phyloP scores from a whole-genome alignment of 2,888 invertebrate genomes.

The Eupithecia dodoneata region DNA sequence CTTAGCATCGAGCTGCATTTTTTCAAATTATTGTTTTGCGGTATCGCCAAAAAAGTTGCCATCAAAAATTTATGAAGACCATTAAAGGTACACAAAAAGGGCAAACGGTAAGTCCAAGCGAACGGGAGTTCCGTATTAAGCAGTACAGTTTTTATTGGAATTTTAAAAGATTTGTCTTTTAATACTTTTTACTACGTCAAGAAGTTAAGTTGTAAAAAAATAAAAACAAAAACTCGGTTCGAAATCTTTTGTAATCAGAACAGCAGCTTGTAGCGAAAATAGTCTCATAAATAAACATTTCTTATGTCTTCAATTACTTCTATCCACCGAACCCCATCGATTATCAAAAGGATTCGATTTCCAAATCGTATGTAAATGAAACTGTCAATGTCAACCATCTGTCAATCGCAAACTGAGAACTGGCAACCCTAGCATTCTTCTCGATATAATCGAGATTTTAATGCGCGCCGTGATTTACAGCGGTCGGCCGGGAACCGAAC shows the following conservation, averaged over 20 bases:
- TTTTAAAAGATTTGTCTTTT: constrained; percentile 9
- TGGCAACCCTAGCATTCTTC: constrained; percentile 37
- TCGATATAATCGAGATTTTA: constrained; percentile 77
- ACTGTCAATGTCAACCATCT: constrained; percentile 26
- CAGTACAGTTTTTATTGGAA: constrained; percentile 42
- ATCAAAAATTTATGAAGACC: constrained; percentile 80
- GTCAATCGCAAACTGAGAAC: constrained; percentile 30
- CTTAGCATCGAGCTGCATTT: constrained; percentile 17
- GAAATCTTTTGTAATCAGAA: background rate
- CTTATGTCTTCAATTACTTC: background rate
- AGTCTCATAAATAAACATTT: background rate
- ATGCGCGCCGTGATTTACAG: constrained; percentile 78
- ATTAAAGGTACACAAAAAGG: constrained; percentile 76
- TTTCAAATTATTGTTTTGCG: constrained; percentile 39
- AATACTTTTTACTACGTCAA: constrained; percentile 13
- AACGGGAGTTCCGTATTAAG: constrained; percentile 71
- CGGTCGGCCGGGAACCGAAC: constrained; percentile 57
- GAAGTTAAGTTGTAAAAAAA: background rate
- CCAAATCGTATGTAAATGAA: constrained; percentile 17
- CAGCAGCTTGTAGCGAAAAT: background rate
- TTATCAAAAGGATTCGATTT: constrained; percentile 11
- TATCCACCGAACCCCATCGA: constrained; percentile 3
- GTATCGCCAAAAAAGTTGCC: constrained; percentile 59
- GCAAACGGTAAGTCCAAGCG: constrained; percentile 53
- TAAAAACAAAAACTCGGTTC: background rate